These are phyloP conservation scores for Bruchidius siliquastri DNA, from an alignment of 2,888 invertebrate genomes.

Conservation along the genomic window DNA sequence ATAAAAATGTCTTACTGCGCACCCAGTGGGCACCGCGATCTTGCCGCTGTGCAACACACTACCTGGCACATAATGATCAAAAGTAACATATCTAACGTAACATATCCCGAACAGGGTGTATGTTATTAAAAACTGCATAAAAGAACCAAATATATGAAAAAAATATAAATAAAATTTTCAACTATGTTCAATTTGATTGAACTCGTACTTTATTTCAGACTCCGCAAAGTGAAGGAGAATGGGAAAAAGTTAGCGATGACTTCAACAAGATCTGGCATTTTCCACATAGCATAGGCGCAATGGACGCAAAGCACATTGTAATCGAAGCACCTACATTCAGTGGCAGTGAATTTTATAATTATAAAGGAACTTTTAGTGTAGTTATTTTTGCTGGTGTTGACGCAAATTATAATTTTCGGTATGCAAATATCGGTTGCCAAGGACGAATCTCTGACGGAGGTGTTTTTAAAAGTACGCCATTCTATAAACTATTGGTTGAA, in stretches of 20 bases:
- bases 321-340: neutral
- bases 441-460: conserved; percentile 3
- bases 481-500: conserved; percentile 4
- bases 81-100: too few species aligned
- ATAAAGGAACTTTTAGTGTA: conserved; percentile 6
- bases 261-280: conserved; percentile 5
- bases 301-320: conserved; percentile 3
- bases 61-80: too few species aligned
- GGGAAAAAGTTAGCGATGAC: neutral
- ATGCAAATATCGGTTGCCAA: neutral
- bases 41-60: too few species aligned
- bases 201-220: conserved; percentile 2
- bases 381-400: conserved; percentile 7
- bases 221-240: conserved; percentile 7
- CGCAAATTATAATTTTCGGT: conserved; percentile 2
- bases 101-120: too few species aligned
- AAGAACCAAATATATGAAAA: too few species aligned
- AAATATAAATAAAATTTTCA: too few species aligned
- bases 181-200: too few species aligned
- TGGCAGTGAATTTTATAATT: conserved; percentile 9
- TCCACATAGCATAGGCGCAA: conserved; percentile 5
- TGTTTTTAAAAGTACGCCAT: conserved; percentile 2
- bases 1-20: too few species aligned
- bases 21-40: too few species aligned
- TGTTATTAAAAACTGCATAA: too few species aligned